Base-by-base conservation (phyloP, 2,113 vertebrate genomes). In the Gymnorhina tibicen region DNA sequence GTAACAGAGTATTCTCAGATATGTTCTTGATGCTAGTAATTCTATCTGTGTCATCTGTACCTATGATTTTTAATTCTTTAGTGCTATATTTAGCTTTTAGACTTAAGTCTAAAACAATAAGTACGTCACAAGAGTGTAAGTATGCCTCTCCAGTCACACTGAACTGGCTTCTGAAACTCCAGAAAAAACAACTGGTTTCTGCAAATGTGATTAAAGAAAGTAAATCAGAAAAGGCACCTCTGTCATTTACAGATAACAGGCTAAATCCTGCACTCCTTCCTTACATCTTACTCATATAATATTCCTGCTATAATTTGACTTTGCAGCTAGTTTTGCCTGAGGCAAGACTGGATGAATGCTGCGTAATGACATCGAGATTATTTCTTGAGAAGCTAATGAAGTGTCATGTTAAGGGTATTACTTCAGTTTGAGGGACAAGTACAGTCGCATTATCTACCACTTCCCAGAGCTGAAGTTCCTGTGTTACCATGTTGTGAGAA, bases 51-150 rank as follows among this genome's bases (percentile, higher is more conserved):
- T 67, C 56, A 37, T 32, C 32, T 70, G 8, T n/a, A 50, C 11
- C 41, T 58, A 11, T 42, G 47, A 63, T 59, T 91, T 88, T 83
- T 62, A 68, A 83, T 67, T 46, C 26, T 50, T 59, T 67, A 37
- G 66, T 20, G 28, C 62, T 76, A 16, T 53, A 63, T 58, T 75
- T 88, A 75, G n/a, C 9, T 75, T 94, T 88, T 32, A 79, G 79
- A 59, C 56, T 1, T 3, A 27, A 16, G 3, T 66, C 46, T 82
- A 37, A 82, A 92, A 4, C 23, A 69, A 0, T 37, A 66, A 28
- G 5, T 60, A 50, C 0, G 0, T 63, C 33, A n/a, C 17, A 86
- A 21, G 10, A 7, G 0, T 14, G 2, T 53, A 74, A 85, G 9
- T 18, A n/a, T 53, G 13, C 12, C 14, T 50, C 23, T 59, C 20